phyloP scores from a whole-genome alignment of 2,797 vertebrate genomes.

The Knipowitschia caucasica region DNA sequence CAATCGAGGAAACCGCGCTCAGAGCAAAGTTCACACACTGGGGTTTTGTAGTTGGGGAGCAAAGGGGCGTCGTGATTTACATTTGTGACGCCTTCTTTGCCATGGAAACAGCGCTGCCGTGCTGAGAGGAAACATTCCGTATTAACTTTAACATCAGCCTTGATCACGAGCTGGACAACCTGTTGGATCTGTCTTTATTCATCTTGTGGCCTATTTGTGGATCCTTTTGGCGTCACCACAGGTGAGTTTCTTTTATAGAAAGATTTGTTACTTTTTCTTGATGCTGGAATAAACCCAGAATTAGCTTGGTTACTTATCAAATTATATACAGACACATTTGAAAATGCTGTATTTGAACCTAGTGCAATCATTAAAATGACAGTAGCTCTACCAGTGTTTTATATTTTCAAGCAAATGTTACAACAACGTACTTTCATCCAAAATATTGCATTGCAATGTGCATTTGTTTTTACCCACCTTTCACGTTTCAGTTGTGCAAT shows the following conservation, averaged over 20 bases:
- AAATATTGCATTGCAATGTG: not conserved
- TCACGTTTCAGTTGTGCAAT: slow-evolving; percentile 32
- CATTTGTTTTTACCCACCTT: not conserved
- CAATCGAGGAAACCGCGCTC: not conserved
- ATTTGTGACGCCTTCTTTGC: slow-evolving; percentile 76
- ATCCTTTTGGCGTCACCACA: slow-evolving; percentile 21
- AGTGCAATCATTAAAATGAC: too few relatives aligned
- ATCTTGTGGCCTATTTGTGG: slow-evolving; percentile 21
- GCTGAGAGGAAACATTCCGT: slow-evolving; percentile 64
- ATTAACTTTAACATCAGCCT: slow-evolving; percentile 60
- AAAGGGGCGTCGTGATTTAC: slow-evolving; percentile 69
- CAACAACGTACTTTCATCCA: not conserved
- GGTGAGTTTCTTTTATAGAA: slow-evolving; percentile 59
- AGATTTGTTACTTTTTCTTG: not conserved
- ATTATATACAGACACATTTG: too few relatives aligned
- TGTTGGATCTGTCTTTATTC: slow-evolving; percentile 51
- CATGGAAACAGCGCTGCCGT: slow-evolving; percentile 78
- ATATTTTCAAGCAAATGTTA: too few relatives aligned
- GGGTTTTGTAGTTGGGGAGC: slow-evolving; percentile 27
- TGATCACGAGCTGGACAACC: slow-evolving; percentile 50
- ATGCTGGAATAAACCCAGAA: too few relatives aligned
- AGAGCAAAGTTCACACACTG: slow-evolving; percentile 29
- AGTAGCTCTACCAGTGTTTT: too few relatives aligned
- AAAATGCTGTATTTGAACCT: too few relatives aligned
- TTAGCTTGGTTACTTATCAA: too few relatives aligned